Conservation (phyloP, 2,113 vertebrate species). For the Catharus fuscescens region DNA sequence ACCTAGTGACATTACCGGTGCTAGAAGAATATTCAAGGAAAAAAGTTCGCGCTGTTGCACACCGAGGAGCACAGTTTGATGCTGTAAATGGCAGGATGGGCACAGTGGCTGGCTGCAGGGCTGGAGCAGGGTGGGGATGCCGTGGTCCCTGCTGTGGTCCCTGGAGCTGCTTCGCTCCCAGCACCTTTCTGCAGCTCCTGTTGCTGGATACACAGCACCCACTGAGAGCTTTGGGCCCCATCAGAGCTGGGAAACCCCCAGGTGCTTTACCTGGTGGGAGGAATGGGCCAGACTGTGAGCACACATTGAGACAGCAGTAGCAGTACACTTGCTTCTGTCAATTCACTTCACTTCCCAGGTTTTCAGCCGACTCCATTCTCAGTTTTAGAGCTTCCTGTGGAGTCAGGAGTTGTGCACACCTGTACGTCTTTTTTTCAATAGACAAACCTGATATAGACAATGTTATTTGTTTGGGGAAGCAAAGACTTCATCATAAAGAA, state of each 20-base stretch:
- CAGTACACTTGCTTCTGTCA: background rate
- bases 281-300: background rate
- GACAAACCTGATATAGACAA: background rate
- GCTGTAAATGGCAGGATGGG: background rate
- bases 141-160: background rate
- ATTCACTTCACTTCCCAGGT: background rate
- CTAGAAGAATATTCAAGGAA: conserved; percentile 51
- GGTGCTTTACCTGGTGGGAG: background rate
- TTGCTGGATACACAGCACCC: rapidly evolving
- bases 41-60: background rate
- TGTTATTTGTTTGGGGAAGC: background rate
- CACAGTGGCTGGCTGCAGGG: background rate
- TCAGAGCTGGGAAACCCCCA: background rate
- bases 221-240: background rate
- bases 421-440: background rate
- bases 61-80: background rate
- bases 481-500: background rate
- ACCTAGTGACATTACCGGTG: conserved; percentile 70
- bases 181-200: background rate
- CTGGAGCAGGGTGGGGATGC: background rate
- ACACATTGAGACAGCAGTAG: rapidly evolving
- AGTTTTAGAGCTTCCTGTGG: background rate
- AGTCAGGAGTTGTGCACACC: background rate
- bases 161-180: background rate
- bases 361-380: background rate